A percentile compares a stretch with the other conserved stretches of the same genome.
Conservation (phyloP, 2,797 vertebrate genomes). For the Lophius americanus region DNA sequence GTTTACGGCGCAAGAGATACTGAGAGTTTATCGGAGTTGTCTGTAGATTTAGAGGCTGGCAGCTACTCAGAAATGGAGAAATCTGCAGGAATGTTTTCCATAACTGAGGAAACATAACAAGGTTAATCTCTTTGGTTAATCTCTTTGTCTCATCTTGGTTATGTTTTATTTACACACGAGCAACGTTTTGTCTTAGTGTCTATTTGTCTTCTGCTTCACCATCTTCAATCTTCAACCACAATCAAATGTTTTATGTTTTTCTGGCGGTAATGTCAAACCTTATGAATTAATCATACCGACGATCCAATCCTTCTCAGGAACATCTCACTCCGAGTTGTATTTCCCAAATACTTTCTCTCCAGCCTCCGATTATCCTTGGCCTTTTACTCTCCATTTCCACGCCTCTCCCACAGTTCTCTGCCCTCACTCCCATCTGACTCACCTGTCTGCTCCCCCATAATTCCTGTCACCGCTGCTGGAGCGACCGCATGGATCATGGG, state of each 20-base stretch:
- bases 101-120: no score
- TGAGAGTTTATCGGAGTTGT: no score
- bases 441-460: constrained; percentile 77
- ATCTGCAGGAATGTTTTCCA: no score
- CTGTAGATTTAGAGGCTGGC: no score
- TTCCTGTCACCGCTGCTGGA: constrained; percentile 73
- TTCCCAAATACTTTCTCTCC: background rate
- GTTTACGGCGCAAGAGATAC: no score
- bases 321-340: background rate
- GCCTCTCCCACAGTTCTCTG: constrained; percentile 25
- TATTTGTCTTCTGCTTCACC: background rate
- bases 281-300: constrained; percentile 9
- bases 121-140: background rate
- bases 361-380: constrained; percentile 22
- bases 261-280: constrained; percentile 4
- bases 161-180: background rate
- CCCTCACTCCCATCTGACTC: constrained; percentile 60
- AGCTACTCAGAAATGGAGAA: no score
- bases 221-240: background rate
- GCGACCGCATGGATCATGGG: constrained; percentile 75
- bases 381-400: constrained; percentile 37
- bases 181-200: constrained; percentile 1
- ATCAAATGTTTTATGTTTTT: background rate
- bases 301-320: background rate
- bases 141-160: background rate